Percentiles rank a stretch among this genome's conserved stretches.
Evolutionary conservation across 2,888 invertebrate species (phyloP).

Genomic region (Catocala nupta): DNA sequence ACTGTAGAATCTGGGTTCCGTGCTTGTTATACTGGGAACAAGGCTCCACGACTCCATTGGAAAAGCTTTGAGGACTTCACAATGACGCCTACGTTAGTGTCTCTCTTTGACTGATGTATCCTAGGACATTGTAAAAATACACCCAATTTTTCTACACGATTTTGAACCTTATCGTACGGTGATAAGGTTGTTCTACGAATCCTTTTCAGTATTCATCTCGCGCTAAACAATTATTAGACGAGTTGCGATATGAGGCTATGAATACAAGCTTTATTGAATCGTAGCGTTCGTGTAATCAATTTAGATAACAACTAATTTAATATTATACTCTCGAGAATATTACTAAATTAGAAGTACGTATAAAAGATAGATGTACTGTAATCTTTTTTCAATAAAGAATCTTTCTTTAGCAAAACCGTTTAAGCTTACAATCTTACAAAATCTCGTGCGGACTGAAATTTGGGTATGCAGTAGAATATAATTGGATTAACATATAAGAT

Average conservation of each 20-base stretch:
- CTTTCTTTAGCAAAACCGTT: too few species aligned
- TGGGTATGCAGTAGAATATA: too few species aligned
- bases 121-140: constrained; percentile 46
- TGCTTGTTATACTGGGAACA: constrained; percentile 44
- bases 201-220: constrained; percentile 60
- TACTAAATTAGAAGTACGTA: too few species aligned
- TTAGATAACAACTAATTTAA: too few species aligned
- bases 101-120: constrained; percentile 53
- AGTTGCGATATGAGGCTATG: constrained; percentile 44
- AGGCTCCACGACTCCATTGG: constrained; percentile 45
- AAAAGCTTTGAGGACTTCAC: constrained; percentile 64
- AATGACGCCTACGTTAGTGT: constrained; percentile 56
- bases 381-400: too few species aligned
- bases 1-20: constrained; percentile 46
- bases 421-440: too few species aligned
- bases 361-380: too few species aligned
- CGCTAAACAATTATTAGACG: constrained; percentile 56
- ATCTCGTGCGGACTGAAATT: too few species aligned
- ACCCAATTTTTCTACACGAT: constrained; percentile 20
- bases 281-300: too few species aligned
- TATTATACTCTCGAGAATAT: too few species aligned
- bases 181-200: constrained; percentile 16
- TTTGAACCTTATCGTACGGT: constrained; percentile 18
- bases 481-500: too few species aligned
- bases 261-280: constrained; percentile 40